Conservation (phyloP, 2,797 vertebrate species). For the Darevskia mixta region DNA sequence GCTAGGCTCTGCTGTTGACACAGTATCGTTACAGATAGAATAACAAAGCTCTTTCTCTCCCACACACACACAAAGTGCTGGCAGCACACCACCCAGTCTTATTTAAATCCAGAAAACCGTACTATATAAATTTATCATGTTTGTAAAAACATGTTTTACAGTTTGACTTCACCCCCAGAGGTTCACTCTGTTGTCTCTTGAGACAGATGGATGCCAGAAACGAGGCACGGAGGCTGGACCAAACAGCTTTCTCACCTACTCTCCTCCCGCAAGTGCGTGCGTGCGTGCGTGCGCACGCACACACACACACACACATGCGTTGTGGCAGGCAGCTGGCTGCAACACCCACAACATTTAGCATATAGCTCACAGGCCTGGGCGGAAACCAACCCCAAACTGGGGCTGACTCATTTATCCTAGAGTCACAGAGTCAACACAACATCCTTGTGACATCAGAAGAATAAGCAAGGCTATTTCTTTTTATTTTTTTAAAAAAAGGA, state of each 20-base stretch:
- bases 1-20: too few species aligned
- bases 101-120: too few species aligned
- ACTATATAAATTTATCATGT: too few species aligned
- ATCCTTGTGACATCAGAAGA: conserved; percentile 15
- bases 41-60: neutral
- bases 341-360: too few species aligned
- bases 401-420: neutral
- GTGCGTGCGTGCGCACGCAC: too few species aligned
- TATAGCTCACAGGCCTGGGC: neutral
- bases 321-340: neutral
- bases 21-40: too few species aligned
- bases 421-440: neutral
- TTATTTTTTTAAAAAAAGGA: neutral
- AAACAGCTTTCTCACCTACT: neutral
- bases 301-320: neutral
- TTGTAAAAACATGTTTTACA: too few species aligned
- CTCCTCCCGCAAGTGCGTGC: neutral
- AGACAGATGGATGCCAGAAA: too few species aligned
- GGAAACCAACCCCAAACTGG: neutral
- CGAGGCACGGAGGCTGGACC: neutral
- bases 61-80: neutral
- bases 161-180: too few species aligned
- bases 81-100: neutral
- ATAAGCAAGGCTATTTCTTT: neutral
- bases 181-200: too few species aligned